Conservation (phyloP, 2,797 vertebrate genomes). For the Characodon lateralis region DNA sequence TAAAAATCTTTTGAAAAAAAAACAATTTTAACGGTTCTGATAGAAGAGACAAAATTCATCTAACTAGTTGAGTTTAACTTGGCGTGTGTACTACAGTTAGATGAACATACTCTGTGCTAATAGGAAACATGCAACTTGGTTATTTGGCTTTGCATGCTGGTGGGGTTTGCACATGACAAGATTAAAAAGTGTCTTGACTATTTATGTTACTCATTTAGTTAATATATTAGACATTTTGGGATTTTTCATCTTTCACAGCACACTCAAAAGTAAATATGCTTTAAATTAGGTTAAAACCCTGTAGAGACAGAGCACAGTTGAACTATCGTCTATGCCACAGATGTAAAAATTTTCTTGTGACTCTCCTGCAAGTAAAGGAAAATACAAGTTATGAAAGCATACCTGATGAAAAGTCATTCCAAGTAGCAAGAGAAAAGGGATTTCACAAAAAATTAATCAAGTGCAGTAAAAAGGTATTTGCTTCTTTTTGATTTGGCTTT, state of each 20-base stretch:
- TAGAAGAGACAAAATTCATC: background rate
- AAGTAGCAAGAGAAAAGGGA: background rate
- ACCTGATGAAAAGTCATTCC: background rate
- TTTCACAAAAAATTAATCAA: background rate
- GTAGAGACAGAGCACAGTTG: conserved; percentile 1
- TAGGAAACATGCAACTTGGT: background rate
- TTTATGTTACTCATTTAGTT: conserved; percentile 1
- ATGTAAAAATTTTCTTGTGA: background rate
- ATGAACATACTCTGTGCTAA: background rate
- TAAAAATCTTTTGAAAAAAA: background rate
- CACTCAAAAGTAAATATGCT: conserved; percentile 33
- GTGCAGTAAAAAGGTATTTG: background rate
- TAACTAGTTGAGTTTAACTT: background rate
- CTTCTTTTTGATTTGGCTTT: too few species aligned
- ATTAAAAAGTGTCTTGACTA: conserved; percentile 2
- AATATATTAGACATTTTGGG: background rate
- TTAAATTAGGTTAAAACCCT: conserved; percentile 31
- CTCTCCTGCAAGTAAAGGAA: background rate
- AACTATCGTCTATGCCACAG: background rate
- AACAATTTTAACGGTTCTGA: background rate
- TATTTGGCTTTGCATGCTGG: background rate
- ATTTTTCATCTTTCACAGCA: background rate
- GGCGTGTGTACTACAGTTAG: background rate
- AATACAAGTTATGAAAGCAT: background rate
- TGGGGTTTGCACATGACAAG: background rate